Percentiles rank a stretch among this genome's conserved stretches.
These are phyloP conservation scores for Sycophila texana DNA, from an alignment of 2,888 invertebrate genomes.

Conservation along the genomic window DNA sequence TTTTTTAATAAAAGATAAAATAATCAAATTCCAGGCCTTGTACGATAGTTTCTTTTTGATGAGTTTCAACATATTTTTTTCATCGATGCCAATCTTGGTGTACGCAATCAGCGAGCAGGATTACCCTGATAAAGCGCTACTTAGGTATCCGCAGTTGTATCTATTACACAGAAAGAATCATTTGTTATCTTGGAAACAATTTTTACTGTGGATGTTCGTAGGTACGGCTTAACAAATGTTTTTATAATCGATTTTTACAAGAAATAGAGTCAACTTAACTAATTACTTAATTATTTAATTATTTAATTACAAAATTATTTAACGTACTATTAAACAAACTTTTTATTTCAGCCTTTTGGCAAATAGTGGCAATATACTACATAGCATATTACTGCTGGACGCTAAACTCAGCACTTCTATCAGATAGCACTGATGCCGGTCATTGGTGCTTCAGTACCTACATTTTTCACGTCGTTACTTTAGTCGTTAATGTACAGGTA, in stretches of 20 bases:
- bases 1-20: no score
- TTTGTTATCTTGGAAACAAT: conserved; percentile 80
- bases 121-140: conserved; percentile 77
- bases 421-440: conserved; percentile 78
- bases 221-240: conserved; percentile 67
- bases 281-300: no score
- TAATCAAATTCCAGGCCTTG: conserved; percentile 78
- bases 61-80: conserved; percentile 86
- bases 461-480: conserved; percentile 67
- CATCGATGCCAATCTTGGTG: conserved; percentile 84
- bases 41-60: conserved; percentile 87
- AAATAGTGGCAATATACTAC: conserved; percentile 81
- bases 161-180: conserved; percentile 80
- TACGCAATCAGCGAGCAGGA: conserved; percentile 87
- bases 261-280: no score
- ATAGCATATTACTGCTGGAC: conserved; percentile 76
- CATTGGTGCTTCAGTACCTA: conserved; percentile 74
- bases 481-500: conserved; percentile 69
- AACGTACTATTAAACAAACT: conserved; percentile 1
- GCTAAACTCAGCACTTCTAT: conserved; percentile 76
- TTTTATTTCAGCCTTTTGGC: conserved; percentile 78
- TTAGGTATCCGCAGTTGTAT: conserved; percentile 83
- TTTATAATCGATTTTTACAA: no score
- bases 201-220: conserved; percentile 79
- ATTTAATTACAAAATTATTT: no score